Evolutionary conservation across 2,888 invertebrate genomes (phyloP), one percentile per base, ranked within the genome.

Genomic region (Hololepta plana): DNA sequence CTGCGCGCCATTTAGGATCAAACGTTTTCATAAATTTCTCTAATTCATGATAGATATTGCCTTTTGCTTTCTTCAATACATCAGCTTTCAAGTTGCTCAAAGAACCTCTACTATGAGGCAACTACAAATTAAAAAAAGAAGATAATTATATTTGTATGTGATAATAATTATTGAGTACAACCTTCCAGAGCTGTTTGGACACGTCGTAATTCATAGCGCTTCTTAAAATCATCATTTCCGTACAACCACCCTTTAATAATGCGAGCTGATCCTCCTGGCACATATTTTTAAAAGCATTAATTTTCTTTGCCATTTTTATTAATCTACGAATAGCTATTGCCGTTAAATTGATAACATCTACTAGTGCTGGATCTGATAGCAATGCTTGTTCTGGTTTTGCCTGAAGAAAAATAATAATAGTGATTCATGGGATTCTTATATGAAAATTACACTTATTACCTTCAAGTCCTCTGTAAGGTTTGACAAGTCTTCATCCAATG

Each of bases 151-250:
- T 16, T 9, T 7, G 9, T 20, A n/a, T n/a, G n/a, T n/a, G n/a
- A n/a, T n/a, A n/a, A n/a, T n/a, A n/a, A n/a, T n/a, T n/a, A n/a
- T n/a, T n/a, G n/a, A n/a, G n/a, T n/a, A n/a, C n/a, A 46, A 84
- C 85, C 62, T 79, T 79, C 95, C 95, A 96, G 25, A 77, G 76
- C 43, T 87, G 77, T 38, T 76, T 71, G 38, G 81, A 82, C 1
- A 74, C 72, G 47, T 93, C 88, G 46, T 90, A 96, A 23, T 81
- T 82, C 62, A 85, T 79, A 0, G 85, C 85, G 36, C 93, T 90
- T 8, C 91, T 64, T 26, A 96, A 64, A 30, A 96, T 79, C 73
- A 96, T 79, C 73, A 96, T 81, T 57, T 96, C 95, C 24, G 88
- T 90, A 46, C 90, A 90, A 2, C 93, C 90, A 1, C 91, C 90